Conservation (phyloP, 2,888 invertebrate genomes). For the Drosophila atroscutellata region DNA sequence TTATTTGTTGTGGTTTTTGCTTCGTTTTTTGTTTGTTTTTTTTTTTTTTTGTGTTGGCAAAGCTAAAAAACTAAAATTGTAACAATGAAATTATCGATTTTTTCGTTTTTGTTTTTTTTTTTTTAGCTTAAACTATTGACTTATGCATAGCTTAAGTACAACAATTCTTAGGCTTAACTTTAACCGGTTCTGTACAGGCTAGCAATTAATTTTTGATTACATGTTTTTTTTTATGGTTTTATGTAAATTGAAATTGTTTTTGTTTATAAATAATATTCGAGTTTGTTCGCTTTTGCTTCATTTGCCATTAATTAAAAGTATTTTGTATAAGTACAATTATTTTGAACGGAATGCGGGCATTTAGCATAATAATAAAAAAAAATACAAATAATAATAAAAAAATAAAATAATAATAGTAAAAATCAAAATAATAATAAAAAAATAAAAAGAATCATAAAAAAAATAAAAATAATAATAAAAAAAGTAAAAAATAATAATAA, state of each 20-base stretch:
- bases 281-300: conserved; percentile 51
- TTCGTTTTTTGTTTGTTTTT: not conserved
- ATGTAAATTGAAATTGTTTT: not conserved
- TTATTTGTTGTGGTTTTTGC: conserved; percentile 34
- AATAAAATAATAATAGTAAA: not conserved
- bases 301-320: conserved; percentile 28
- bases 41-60: conserved; percentile 16
- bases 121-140: conserved; percentile 14
- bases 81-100: conserved; percentile 31
- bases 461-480: too few relatives aligned
- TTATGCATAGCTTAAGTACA: conserved; percentile 64
- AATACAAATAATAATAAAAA: not conserved
- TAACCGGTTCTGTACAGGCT: conserved; percentile 70
- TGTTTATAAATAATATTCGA: conserved; percentile 49
- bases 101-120: conserved; percentile 1
- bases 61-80: conserved; percentile 12
- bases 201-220: conserved; percentile 30
- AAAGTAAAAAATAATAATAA: not conserved
- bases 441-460: too few relatives aligned
- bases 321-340: conserved; percentile 42
- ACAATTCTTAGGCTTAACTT: conserved; percentile 73
- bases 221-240: conserved; percentile 24
- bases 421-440: not conserved
- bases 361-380: conserved; percentile 12
- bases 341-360: conserved; percentile 77